A percentile compares a stretch with the other conserved stretches of the same genome.
These are phyloP conservation scores for Laterallus jamaicensis DNA, from an alignment of 2,113 vertebrate species.

Conservation along the genomic window DNA sequence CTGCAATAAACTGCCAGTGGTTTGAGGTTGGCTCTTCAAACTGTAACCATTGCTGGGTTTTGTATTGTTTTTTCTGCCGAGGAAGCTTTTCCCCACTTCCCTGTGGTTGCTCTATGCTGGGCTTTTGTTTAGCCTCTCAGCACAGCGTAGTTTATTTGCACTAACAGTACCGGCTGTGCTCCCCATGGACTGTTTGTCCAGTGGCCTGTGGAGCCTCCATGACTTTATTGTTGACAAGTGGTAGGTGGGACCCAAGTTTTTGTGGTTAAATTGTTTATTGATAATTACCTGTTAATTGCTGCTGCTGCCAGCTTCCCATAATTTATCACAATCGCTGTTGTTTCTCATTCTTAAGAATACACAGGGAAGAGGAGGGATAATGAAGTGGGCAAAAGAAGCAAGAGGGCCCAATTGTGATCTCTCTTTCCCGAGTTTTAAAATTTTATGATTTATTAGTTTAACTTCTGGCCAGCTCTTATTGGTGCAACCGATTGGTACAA, in stretches of 20 bases:
- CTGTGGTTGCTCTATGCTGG: conserved; percentile 17
- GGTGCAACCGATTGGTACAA: background rate
- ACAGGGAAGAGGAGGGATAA: conserved; percentile 27
- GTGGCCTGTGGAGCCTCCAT: conserved; percentile 73
- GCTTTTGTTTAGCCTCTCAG: conserved; percentile 75
- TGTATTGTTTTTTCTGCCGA: conserved; percentile 68
- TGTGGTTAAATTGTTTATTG: conserved; percentile 81
- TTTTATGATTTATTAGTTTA: background rate
- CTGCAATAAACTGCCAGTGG: background rate
- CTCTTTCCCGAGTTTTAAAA: conserved; percentile 15
- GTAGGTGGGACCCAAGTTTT: conserved; percentile 74
- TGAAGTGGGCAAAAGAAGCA: background rate
- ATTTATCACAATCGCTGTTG: conserved; percentile 63
- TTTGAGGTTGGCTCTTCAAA: conserved; percentile 41
- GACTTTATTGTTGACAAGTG: conserved; percentile 78
- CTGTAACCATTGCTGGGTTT: conserved; percentile 64
- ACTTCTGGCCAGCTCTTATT: background rate
- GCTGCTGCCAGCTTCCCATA: conserved; percentile 68
- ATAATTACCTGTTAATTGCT: conserved; percentile 82
- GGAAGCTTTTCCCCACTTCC: conserved; percentile 62
- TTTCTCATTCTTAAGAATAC: conserved; percentile 47
- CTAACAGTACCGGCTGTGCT: conserved; percentile 61
- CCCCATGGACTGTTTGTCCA: conserved; percentile 79
- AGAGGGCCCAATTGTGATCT: background rate
- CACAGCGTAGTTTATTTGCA: conserved; percentile 80